Conservation (phyloP, 2,888 invertebrate genomes). For the Suillia variegata region DNA sequence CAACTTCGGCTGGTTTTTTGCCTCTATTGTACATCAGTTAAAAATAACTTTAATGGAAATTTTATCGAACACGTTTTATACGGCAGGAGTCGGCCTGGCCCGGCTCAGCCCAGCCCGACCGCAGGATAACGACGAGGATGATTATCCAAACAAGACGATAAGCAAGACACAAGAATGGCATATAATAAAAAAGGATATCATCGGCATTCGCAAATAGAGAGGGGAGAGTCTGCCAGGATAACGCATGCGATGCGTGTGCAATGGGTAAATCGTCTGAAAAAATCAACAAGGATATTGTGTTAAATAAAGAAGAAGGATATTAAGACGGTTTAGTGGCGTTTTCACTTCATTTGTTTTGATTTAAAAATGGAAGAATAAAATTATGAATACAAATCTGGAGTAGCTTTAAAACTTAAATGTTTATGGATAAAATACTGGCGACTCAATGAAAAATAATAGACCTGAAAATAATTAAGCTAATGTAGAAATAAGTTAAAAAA, state of each 20-base stretch:
- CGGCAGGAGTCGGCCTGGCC: slow-evolving; percentile 11
- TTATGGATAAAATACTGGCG: neutral
- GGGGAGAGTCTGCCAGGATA: neutral
- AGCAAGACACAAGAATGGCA: slow-evolving; percentile 17
- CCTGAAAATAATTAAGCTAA: slow-evolving; percentile 45
- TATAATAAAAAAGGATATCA: neutral
- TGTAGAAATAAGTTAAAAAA: slow-evolving; percentile 31
- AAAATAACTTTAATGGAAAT: slow-evolving; percentile 59
- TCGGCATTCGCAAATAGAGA: neutral
- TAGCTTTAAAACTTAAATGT: no score
- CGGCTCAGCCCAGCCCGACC: slow-evolving; percentile 2
- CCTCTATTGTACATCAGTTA: no score
- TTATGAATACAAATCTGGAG: no score
- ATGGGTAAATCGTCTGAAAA: slow-evolving; percentile 48
- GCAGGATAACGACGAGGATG: slow-evolving; percentile 1
- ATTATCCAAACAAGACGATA: slow-evolving; percentile 28
- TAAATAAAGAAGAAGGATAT: slow-evolving; percentile 32
- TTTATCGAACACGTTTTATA: slow-evolving; percentile 55
- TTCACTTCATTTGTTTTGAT: slow-evolving; percentile 55
- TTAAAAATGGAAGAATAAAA: slow-evolving; percentile 30
- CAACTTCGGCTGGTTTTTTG: slow-evolving; percentile 45
- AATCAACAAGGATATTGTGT: slow-evolving; percentile 45
- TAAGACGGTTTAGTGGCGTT: slow-evolving; percentile 50
- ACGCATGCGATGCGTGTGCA: slow-evolving; percentile 16
- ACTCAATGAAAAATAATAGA: neutral